Base-by-base conservation (phyloP, 2,797 vertebrate genomes). In the Aeoliscus strigatus region DNA sequence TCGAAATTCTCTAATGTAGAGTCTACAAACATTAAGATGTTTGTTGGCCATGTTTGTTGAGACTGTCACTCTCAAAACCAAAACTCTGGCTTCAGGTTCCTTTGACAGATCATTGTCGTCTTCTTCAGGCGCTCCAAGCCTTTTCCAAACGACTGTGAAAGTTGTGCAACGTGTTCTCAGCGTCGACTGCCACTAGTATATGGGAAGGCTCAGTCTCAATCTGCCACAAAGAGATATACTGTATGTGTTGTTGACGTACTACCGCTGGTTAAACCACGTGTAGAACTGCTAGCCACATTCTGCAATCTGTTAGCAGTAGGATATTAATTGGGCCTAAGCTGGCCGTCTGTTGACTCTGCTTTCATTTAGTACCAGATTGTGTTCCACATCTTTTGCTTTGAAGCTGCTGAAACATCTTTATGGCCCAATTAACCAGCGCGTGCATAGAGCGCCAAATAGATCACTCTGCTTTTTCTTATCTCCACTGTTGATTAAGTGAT, bases 361-460 rank as follows among this genome's bases (percentile, higher is more conserved):
- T 77, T 71, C 60, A 64, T 70, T 75, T 62, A 56, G 56, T 44
- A 71, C 63, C 78, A 84, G 66, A 74, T 72, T 79, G 71, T 67
- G 69, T 75, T 79, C 50, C 57, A 73, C 73, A 67, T 73, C 65
- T 36, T 64, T 49, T 66, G 41, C 39, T 69, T 72, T 71, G 64
- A 77, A 70, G 66, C 63, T 51, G 56, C 65, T 73, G 69, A 69
- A 72, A 37, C 40, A 66, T 73, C 72, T 64, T 48, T 70, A 78
- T 78, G 70, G 66, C 69, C 63, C 48, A 64, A 50, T 72, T 76
- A 75, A 63, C 54, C 34, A 5, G 40, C 50, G 45, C 49, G 48
- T 34, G 36, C 24, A 4, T 35, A 44, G 33, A 49, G 56, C 60
- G 41, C 39, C 60, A 67, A 75, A 70, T 58, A 58, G 23, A 69